Percentiles rank a stretch among this genome's conserved stretches.
Conservation (phyloP, 2,888 invertebrate species). For the Adelphocoris suturalis region DNA sequence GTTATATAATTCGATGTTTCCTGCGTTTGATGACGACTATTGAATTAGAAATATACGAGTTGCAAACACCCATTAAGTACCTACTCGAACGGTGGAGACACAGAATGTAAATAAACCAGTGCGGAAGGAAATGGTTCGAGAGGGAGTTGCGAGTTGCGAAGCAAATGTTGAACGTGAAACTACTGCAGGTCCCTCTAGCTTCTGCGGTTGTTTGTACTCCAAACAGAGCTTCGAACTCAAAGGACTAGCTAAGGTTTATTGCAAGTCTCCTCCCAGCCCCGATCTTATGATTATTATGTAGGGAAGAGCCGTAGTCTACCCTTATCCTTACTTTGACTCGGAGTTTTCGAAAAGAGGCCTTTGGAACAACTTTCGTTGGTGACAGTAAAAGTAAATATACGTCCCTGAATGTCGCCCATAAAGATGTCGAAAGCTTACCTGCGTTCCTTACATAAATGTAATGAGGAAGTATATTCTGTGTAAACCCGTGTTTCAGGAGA, state of each 20-base stretch:
- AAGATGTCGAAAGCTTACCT: neutral
- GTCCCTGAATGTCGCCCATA: neutral
- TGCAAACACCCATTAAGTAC: neutral
- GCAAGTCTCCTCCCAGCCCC: neutral
- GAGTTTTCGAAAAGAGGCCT: slow-evolving; percentile 8
- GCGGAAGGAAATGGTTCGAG: neutral
- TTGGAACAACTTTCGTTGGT: slow-evolving; percentile 20
- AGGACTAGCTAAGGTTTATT: slow-evolving; percentile 39
- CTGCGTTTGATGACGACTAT: too few species aligned
- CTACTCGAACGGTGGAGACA: neutral
- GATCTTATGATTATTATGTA: slow-evolving; percentile 37
- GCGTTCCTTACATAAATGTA: neutral
- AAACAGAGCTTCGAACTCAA: slow-evolving; percentile 32
- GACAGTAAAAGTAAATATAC: slow-evolving; percentile 23
- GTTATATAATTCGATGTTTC: too few species aligned
- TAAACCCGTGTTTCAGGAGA: neutral
- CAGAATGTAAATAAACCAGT: neutral
- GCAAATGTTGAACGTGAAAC: neutral
- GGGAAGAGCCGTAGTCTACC: neutral
- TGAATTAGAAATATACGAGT: neutral
- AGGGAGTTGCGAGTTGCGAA: neutral
- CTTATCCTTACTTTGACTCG: slow-evolving; percentile 6
- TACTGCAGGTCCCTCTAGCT: neutral
- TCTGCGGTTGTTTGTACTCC: slow-evolving; percentile 22
- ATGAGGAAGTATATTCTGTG: neutral